Evolutionary conservation across 2,888 invertebrate species (phyloP), one percentile per base, ranked within the genome.

Genomic region (Caradrina kadenii): DNA sequence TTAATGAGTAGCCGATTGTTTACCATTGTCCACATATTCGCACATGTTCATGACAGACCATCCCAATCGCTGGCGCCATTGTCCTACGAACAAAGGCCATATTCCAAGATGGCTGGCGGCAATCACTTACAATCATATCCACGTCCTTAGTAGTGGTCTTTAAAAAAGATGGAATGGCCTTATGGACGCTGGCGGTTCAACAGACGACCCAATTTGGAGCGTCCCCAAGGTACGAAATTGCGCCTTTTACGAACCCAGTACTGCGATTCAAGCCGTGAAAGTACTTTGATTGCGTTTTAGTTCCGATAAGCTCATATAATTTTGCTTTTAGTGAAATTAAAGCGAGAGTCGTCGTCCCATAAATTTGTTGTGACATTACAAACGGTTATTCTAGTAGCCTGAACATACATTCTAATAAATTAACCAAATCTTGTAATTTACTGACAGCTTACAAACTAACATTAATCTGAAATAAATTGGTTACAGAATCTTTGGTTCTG

Each of bases 1-100:
- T 76, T 86, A 88, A 89, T 88, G 87, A 89, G 87, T 84, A 80
- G 82, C 79, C 86, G 86, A 91, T 92, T 93, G 92, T 93, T 90
- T 88, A 82, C 86, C 86, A 91, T 92, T 90, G 89, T 91, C 87
- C 86, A 85, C 80, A 85, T 86, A 88, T 88, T 89, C 87, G 86
- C 88, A 88, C 86, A 88, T 88, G 85, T 88, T 88, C 87, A 87
- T 85, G 87, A 85, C 84, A 84, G 84, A 80, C 86, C 89, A 91
- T 93, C 91, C 93, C 90, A 92, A 92, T 93, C 92, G 90, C 85
- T 90, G 89, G 83, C 84, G 86, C 91, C 88, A 91, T 94, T 94
- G 94, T 94, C 85, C 88, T 81, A 75, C 83, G 82, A 91, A 94
- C 93, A 94, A 94, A 89, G 91, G 87, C 86, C 77, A 83, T 83